Percentiles rank a stretch among this genome's conserved stretches.
Evolutionary conservation across 2,113 vertebrate genomes (phyloP).

Genomic region (Myiozetetes cayanensis): DNA sequence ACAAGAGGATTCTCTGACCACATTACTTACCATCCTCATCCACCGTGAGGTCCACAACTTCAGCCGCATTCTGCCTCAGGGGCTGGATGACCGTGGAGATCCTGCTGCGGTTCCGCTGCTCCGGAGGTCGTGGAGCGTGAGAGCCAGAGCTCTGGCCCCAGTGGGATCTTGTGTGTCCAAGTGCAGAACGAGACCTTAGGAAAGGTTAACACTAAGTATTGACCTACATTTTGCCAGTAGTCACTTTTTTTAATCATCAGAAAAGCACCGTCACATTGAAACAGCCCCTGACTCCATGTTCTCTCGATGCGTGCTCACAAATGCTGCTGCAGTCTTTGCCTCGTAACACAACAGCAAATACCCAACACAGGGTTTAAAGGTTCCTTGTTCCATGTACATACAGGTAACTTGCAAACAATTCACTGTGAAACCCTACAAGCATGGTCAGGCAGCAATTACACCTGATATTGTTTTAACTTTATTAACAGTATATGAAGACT

Average conservation of each 20-base stretch:
- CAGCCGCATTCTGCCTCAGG: conserved; percentile 89
- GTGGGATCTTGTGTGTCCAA: conserved; percentile 85
- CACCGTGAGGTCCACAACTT: conserved; percentile 97
- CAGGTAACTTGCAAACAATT: background rate
- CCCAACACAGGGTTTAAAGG: background rate
- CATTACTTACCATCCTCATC: conserved; percentile 90
- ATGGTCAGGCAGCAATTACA: background rate
- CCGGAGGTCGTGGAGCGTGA: conserved; percentile 83
- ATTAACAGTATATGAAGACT: background rate
- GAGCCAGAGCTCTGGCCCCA: conserved; percentile 87
- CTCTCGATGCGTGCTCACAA: background rate
- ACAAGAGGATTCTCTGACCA: background rate
- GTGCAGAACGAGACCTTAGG: conserved; percentile 86
- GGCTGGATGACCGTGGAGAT: conserved; percentile 97
- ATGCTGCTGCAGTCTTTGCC: background rate
- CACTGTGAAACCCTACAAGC: background rate
- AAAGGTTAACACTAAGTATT: background rate
- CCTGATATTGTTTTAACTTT: background rate
- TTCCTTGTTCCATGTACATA: background rate
- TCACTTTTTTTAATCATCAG: background rate
- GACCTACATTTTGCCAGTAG: no score
- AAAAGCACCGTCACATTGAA: background rate
- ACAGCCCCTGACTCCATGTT: rapidly evolving
- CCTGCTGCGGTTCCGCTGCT: conserved; percentile 86
- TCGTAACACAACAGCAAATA: background rate